Percentiles rank a stretch among this genome's conserved stretches.
Conservation (phyloP, 2,888 invertebrate species). For the Tenthredo notha region DNA sequence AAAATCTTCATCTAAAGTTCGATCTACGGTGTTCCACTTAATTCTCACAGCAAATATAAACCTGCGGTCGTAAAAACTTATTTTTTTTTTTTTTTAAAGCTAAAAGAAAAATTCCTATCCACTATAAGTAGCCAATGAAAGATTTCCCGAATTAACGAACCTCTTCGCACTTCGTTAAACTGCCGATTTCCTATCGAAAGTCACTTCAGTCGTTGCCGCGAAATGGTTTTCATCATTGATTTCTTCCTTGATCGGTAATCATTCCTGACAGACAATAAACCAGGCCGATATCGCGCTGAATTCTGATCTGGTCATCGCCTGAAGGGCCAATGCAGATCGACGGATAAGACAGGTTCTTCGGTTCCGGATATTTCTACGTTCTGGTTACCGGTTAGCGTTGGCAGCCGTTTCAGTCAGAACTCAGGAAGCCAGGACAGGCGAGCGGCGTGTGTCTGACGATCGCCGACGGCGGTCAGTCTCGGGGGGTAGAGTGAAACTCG, state of each 20-base stretch:
- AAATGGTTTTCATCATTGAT: not conserved
- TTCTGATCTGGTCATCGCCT: not conserved
- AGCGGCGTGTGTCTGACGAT: constrained; percentile 66
- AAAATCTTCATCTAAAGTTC: not conserved
- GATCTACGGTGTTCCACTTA: not conserved
- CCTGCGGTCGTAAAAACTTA: not conserved
- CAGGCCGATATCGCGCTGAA: constrained; percentile 5
- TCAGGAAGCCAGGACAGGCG: constrained; percentile 22
- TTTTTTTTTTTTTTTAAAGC: not conserved
- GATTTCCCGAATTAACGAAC: not conserved
- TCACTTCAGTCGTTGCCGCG: not conserved
- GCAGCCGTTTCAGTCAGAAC: not conserved
- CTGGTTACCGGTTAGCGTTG: constrained; percentile 1
- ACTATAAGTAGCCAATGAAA: not conserved
- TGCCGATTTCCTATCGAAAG: not conserved
- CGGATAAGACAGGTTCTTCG: not conserved
- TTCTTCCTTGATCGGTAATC: too few relatives aligned
- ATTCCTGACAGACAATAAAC: not conserved
- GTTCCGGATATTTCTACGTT: constrained; percentile 28
- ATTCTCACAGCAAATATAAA: constrained; percentile 3
- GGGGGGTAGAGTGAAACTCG: constrained; percentile 52
- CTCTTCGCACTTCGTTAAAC: not conserved
- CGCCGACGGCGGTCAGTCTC: constrained; percentile 65
- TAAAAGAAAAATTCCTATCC: not conserved
- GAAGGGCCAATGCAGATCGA: not conserved